Evolutionary conservation across 1,140 invertebrate genomes (phyloP).

Genomic region (Holcopasites calliopsidis): DNA sequence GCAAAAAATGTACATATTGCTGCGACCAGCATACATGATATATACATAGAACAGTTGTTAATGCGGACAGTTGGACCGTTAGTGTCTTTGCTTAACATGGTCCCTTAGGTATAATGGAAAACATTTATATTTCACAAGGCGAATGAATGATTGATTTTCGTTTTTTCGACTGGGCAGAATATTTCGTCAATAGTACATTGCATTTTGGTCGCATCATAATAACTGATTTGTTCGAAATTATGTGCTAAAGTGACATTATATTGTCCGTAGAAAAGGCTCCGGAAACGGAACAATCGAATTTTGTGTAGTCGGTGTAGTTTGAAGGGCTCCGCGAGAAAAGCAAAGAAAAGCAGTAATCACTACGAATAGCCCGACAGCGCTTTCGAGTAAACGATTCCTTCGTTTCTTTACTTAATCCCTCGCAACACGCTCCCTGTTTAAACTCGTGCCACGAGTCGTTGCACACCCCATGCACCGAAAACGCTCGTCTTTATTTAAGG

Average conservation of each 20-base stretch:
- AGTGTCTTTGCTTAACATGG: conserved; percentile 17
- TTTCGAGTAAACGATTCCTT: conserved; percentile 2
- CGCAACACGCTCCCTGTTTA: neutral
- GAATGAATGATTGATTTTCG: neutral
- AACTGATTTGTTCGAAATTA: neutral
- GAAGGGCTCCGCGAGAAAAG: neutral
- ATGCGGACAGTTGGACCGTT: conserved; percentile 13
- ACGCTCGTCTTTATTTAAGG: neutral
- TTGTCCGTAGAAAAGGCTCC: neutral
- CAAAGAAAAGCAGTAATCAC: conserved; percentile 18
- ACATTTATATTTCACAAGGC: neutral
- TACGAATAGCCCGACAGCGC: conserved; percentile 6
- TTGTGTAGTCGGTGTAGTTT: neutral
- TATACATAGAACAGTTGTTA: neutral
- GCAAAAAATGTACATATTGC: too few relatives aligned
- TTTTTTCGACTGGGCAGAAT: neutral
- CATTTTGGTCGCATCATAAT: neutral
- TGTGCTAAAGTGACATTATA: neutral
- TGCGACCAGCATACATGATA: too few relatives aligned
- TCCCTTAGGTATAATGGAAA: conserved; percentile 28
- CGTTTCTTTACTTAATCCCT: conserved; percentile 22
- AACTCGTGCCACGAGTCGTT: neutral
- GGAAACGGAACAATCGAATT: neutral
- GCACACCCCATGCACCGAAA: neutral
- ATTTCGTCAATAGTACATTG: too few relatives aligned